Conservation (phyloP, 2,113 vertebrate genomes). For the Pollimyrus isidori region DNA sequence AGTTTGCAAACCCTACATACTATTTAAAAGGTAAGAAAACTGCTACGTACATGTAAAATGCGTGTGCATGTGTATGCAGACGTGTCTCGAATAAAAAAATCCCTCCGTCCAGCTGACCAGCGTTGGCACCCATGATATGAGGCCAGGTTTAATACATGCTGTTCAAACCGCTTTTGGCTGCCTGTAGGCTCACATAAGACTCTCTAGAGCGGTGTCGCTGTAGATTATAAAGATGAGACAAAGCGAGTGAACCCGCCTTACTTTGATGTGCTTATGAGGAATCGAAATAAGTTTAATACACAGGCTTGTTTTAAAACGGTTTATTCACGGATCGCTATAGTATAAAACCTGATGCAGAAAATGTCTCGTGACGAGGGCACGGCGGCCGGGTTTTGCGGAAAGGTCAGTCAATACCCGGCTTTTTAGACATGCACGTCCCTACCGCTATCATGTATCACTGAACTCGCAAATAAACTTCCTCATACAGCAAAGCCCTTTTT, state of each 20-base stretch:
- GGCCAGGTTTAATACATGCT: background rate
- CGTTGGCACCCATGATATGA: background rate
- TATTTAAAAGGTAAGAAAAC: background rate
- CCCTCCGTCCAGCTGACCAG: background rate
- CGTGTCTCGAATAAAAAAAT: background rate
- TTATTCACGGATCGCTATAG: background rate
- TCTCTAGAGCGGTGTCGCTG: background rate
- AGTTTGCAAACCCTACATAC: background rate
- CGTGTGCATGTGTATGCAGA: background rate
- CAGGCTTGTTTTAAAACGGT: background rate
- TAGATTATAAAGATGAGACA: background rate
- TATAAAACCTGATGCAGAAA: background rate
- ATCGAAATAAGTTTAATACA: background rate
- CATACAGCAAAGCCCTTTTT: slow-evolving; percentile 13
- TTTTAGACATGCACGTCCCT: background rate
- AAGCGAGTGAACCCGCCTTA: background rate
- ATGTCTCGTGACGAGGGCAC: background rate
- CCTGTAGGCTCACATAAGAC: background rate
- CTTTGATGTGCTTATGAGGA: background rate
- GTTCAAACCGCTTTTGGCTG: background rate
- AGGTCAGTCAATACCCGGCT: background rate
- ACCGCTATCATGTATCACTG: background rate
- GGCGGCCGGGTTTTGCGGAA: background rate
- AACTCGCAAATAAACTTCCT: slow-evolving; percentile 16
- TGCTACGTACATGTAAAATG: background rate